phyloP scores from a whole-genome alignment of 2,888 invertebrate species.

The Pegoplata infirma region DNA sequence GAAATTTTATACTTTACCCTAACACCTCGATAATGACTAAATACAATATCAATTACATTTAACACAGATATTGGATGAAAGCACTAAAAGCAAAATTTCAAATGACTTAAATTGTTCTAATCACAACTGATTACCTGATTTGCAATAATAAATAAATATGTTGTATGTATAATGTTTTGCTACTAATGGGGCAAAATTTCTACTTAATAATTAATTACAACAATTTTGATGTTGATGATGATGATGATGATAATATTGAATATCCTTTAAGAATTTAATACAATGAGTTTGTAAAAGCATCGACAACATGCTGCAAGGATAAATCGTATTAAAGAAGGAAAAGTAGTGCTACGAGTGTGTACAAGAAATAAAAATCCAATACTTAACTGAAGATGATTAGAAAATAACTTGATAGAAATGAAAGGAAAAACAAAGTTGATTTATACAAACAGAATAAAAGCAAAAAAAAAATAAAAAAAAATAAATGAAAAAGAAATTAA shows the following conservation, averaged over 20 bases:
- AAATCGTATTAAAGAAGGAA: neutral
- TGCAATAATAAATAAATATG: neutral
- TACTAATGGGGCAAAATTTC: constrained; percentile 35
- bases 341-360: too few relatives aligned
- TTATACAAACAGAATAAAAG: constrained; percentile 14
- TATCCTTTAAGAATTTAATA: constrained; percentile 57
- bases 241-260: constrained; percentile 36
- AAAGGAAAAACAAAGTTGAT: constrained; percentile 42
- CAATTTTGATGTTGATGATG: too few relatives aligned
- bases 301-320: constrained; percentile 2
- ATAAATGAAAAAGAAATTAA: constrained; percentile 1
- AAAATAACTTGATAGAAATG: constrained; percentile 42
- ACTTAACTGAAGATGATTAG: constrained; percentile 50
- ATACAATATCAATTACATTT: constrained; percentile 34
- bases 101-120: constrained; percentile 35
- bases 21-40: constrained; percentile 36
- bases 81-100: constrained; percentile 16
- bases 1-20: constrained; percentile 20
- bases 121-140: constrained; percentile 38
- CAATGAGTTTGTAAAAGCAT: constrained; percentile 1
- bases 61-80: neutral
- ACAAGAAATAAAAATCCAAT: constrained; percentile 44
- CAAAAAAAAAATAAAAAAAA: neutral
- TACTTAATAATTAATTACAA: constrained; percentile 53
- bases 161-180: neutral